Evolutionary conservation across 2,888 invertebrate species (phyloP).

Genomic region (Drosophila phalerata): DNA sequence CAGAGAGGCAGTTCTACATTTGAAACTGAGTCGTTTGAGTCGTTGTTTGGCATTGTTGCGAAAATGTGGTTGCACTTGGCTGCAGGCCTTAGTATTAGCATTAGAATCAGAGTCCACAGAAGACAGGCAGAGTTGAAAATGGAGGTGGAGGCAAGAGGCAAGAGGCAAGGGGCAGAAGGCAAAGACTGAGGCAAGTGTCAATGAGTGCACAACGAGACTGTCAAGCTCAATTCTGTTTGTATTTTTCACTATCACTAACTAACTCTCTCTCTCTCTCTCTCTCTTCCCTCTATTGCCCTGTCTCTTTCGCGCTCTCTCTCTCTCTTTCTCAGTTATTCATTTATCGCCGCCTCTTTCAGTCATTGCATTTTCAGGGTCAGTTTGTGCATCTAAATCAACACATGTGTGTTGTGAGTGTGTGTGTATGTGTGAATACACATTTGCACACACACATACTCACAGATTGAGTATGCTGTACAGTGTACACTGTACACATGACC

Average conservation of each 20-base stretch:
- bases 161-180: neutral
- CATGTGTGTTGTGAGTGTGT: constrained; percentile 7
- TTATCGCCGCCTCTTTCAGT: constrained; percentile 43
- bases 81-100: constrained; percentile 23
- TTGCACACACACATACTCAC: constrained; percentile 31
- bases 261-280: constrained; percentile 38
- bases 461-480: constrained; percentile 44
- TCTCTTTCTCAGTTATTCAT: constrained; percentile 15
- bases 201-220: constrained; percentile 66
- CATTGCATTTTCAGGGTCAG: constrained; percentile 70
- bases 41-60: constrained; percentile 75
- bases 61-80: constrained; percentile 80
- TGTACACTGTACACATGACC: constrained; percentile 51
- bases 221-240: constrained; percentile 46
- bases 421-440: constrained; percentile 17
- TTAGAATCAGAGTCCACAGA: constrained; percentile 24
- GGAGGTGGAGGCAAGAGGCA: neutral
- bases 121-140: constrained; percentile 22
- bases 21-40: constrained; percentile 65
- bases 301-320: constrained; percentile 26
- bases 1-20: neutral
- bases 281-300: constrained; percentile 30
- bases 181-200: constrained; percentile 26
- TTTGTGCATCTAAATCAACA: constrained; percentile 70
- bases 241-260: constrained; percentile 17